phyloP scores from a whole-genome alignment of 2,888 invertebrate species.

The Philonicus albiceps region DNA sequence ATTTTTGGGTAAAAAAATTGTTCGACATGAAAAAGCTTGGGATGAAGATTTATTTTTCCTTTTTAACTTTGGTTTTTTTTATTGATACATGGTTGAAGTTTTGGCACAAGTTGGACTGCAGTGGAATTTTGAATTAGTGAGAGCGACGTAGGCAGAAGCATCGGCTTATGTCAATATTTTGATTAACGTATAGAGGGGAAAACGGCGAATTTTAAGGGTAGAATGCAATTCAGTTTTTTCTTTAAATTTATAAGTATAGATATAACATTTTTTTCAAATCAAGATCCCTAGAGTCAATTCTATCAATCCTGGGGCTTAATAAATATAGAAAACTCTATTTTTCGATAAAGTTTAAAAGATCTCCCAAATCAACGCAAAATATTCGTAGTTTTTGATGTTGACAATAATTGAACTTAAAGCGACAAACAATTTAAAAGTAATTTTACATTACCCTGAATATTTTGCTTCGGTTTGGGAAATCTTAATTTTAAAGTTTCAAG shows the following conservation, averaged over 20 bases:
- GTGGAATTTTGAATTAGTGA: conserved; percentile 12
- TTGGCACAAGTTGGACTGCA: not conserved
- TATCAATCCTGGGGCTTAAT: no score
- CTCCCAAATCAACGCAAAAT: no score
- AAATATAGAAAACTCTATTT: no score
- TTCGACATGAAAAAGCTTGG: not conserved
- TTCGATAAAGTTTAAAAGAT: no score
- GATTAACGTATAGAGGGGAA: not conserved
- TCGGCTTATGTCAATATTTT: not conserved
- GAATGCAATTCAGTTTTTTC: not conserved
- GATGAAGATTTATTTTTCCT: not conserved
- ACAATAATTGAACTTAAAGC: no score
- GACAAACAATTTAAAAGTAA: no score
- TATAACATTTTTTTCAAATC: not conserved
- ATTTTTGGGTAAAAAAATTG: not conserved
- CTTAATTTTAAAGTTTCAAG: no score
- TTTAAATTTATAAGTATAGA: not conserved
- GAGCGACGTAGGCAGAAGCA: not conserved
- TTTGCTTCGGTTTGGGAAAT: no score
- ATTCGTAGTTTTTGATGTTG: no score
- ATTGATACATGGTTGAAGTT: not conserved
- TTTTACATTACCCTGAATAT: no score
- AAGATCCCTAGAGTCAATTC: no score
- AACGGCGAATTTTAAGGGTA: not conserved
- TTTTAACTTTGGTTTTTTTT: not conserved